These are phyloP conservation scores for Pygoscelis adeliae DNA, from an alignment of 2,113 vertebrate species.

Conservation along the genomic window DNA sequence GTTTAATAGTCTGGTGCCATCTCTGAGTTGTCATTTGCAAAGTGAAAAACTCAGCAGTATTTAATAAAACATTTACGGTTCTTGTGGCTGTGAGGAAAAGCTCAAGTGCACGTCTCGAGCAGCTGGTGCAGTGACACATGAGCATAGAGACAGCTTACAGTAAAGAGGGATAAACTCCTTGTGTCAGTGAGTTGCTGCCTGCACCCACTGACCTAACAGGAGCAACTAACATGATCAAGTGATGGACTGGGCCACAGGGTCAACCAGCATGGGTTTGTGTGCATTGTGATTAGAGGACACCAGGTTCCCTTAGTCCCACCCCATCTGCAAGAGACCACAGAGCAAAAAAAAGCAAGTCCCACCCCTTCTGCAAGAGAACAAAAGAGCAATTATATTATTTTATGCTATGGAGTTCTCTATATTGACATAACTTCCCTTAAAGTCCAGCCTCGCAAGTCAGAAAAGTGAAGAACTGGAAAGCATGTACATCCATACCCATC, in stretches of 20 bases:
- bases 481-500: too few relatives aligned
- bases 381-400: not conserved
- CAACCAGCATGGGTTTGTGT: not conserved
- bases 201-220: not conserved
- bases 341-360: not conserved
- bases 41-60: not conserved
- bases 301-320: not conserved
- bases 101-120: fast-evolving
- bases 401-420: not conserved
- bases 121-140: not conserved
- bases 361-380: not conserved
- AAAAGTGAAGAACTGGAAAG: not conserved
- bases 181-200: not conserved
- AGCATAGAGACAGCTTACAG: not conserved
- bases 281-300: not conserved
- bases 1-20: not conserved
- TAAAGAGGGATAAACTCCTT: not conserved
- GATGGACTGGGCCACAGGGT: not conserved
- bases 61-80: not conserved
- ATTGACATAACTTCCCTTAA: not conserved
- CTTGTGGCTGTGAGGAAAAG: not conserved
- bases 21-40: not conserved
- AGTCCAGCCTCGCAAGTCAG: not conserved
- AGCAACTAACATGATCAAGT: not conserved
- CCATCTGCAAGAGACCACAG: not conserved